Conservation (phyloP, 1,140 invertebrate genomes). For the Orchestia grillus region DNA sequence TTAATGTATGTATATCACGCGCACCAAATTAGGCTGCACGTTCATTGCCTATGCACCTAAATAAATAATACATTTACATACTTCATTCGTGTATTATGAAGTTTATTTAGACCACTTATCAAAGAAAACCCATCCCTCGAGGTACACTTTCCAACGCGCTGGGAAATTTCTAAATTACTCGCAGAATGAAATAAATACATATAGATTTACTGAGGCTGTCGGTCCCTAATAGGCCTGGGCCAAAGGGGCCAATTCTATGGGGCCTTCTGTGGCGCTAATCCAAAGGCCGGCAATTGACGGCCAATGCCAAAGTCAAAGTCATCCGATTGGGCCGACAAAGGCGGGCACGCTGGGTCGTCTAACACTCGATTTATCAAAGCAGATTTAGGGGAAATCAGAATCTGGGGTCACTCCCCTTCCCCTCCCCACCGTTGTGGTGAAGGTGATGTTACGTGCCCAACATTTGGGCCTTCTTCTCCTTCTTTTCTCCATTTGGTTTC, state of each 20-base stretch:
- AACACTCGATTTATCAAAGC: conserved; percentile 4
- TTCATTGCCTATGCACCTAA: too few species aligned
- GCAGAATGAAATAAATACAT: too few species aligned
- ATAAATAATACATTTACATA: too few species aligned
- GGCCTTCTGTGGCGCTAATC: neutral
- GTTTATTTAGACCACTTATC: too few species aligned
- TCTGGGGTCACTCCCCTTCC: neutral
- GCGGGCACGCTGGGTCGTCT: neutral
- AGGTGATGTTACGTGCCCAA: neutral
- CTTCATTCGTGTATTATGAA: too few species aligned
- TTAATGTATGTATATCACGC: too few species aligned
- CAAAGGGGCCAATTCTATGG: neutral
- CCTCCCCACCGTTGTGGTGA: neutral
- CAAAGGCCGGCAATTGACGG: conserved; percentile 5
- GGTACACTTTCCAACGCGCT: too few species aligned
- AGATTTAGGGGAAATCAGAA: neutral
- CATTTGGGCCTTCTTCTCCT: neutral
- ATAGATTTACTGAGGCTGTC: too few species aligned
- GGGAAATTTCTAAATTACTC: too few species aligned
- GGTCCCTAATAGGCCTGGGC: too few species aligned
- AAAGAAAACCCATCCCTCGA: too few species aligned
- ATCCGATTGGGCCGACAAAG: conserved; percentile 20
- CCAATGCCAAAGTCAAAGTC: neutral
- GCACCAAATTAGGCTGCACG: too few species aligned
- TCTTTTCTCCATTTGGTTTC: neutral